Evolutionary conservation across 2,888 invertebrate genomes (phyloP), one percentile per base, ranked within the genome.

Genomic region (Parnassius apollo): DNA sequence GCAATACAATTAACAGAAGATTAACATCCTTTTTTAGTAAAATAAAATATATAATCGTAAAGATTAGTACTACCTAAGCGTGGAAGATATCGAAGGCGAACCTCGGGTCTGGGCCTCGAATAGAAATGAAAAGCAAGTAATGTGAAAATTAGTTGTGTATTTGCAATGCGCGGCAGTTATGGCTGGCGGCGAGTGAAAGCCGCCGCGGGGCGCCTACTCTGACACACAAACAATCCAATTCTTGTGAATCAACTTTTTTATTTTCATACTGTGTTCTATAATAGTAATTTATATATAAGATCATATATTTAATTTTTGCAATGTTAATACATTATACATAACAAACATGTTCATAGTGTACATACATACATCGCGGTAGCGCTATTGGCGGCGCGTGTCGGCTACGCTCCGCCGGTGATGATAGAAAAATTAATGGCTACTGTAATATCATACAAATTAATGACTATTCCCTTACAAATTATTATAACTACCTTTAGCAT

Each of bases 371-470:
- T 79, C 82, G 83, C 82, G 73, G 75, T 71, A 73, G 75, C 76
- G 76, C 73, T 64, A 62, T 54, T 66, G 65, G 70, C 72, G 70
- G 73, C 73, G 77, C 79, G 80, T 77, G 80, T 78, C 77, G 82
- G 75, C 61, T 61, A 68, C 73, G 71, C 75, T 72, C 74, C 71
- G 72, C 75, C 81, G 86, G 84, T 87, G 89, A 86, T 86, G 83
- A 88, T 90, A 88, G 85, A 90, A 90, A 88, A 89, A 88, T 85
- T 87, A 86, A 88, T 85, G 83, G 86, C 90, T 91, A 91, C 91
- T 86, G 86, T 90, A 90, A 91, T 91, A 91, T 91, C 90, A 91
- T 91, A 91, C 91, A 91, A 90, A 89, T 91, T 91, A 91, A 91
- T 91, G 91, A 91, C 91, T 91, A 91, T 91, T 91, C 87, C 89